Evolutionary conservation across 2,888 invertebrate species (phyloP).

Genomic region (Eilema caniola): DNA sequence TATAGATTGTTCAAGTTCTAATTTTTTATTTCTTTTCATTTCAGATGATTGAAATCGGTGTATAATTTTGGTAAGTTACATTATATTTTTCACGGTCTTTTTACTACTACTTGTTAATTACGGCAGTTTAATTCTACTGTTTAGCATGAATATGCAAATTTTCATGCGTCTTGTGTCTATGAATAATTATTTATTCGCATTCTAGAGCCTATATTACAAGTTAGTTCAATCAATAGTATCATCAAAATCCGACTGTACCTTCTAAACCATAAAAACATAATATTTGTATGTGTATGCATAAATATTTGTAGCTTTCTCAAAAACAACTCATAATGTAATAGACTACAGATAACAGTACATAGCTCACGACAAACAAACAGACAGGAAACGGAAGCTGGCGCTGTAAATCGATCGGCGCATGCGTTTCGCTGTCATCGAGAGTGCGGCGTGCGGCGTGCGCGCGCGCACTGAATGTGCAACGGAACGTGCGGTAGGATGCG

Average conservation of each 20-base stretch:
- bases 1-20: neutral
- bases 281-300: neutral
- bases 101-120: too few relatives aligned
- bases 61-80: neutral
- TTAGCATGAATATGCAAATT: too few relatives aligned
- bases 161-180: too few relatives aligned
- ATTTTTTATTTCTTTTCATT: neutral
- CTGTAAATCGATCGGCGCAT: conserved; percentile 74
- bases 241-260: too few relatives aligned
- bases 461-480: conserved; percentile 48
- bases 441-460: conserved; percentile 10
- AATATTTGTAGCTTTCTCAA: conserved; percentile 15
- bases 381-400: conserved; percentile 63
- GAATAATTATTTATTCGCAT: too few relatives aligned
- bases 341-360: conserved; percentile 23
- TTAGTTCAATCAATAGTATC: too few relatives aligned
- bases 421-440: conserved; percentile 71
- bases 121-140: too few relatives aligned
- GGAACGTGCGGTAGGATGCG: conserved; percentile 48
- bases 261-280: neutral
- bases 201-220: too few relatives aligned
- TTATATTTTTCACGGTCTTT: too few relatives aligned
- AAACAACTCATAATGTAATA: conserved; percentile 26
- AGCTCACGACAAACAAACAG: conserved; percentile 41
- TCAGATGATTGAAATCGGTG: neutral